Conservation (phyloP, 2,888 invertebrate genomes). For the Pristionchus japonicus region DNA sequence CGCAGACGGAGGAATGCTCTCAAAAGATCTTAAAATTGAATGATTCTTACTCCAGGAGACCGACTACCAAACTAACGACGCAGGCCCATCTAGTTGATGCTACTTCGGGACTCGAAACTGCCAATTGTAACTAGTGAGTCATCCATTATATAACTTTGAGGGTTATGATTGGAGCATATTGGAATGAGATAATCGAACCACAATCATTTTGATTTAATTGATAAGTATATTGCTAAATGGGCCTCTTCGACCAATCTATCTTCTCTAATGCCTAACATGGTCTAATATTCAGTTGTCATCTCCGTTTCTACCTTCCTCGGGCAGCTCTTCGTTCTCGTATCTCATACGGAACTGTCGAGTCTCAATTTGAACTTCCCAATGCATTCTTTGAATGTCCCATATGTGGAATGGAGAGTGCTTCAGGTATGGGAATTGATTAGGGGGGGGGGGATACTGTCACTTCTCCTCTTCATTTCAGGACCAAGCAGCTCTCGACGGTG, state of each 20-base stretch:
- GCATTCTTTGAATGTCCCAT: slow-evolving; percentile 45
- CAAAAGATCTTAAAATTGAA: too few species aligned
- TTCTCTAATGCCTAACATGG: too few species aligned
- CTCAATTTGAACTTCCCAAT: slow-evolving; percentile 14
- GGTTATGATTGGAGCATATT: background rate
- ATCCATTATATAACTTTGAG: background rate
- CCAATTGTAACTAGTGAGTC: slow-evolving; percentile 45
- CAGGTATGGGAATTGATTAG: background rate
- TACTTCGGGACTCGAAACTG: slow-evolving; percentile 34
- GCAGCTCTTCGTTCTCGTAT: slow-evolving; percentile 43
- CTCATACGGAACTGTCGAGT: background rate
- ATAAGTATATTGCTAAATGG: too few species aligned
- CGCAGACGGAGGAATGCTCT: too few species aligned
- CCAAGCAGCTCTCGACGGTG: background rate
- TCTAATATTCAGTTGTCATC: slow-evolving; percentile 47
- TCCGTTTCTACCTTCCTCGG: slow-evolving; percentile 43
- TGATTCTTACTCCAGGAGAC: background rate
- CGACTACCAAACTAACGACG: background rate
- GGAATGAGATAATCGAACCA: too few species aligned
- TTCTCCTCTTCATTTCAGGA: background rate
- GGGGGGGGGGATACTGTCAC: background rate
- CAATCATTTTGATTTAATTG: too few species aligned
- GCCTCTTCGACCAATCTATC: too few species aligned
- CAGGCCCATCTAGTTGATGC: background rate
- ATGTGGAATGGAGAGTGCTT: slow-evolving; percentile 37